Evolutionary conservation across 2,888 invertebrate genomes (phyloP).

Genomic region (Orchesellides sinensis): DNA sequence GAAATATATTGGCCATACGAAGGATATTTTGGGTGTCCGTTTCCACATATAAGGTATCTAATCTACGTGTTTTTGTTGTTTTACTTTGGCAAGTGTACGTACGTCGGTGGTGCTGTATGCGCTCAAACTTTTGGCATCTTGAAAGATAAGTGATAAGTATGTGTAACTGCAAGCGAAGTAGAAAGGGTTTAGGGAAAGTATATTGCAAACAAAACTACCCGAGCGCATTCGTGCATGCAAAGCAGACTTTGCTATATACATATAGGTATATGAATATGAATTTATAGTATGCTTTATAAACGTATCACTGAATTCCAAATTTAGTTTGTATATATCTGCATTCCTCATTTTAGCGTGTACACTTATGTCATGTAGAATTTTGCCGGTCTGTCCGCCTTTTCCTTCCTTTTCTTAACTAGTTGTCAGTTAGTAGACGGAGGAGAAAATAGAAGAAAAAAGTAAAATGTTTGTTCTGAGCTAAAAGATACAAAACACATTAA

Average conservation of each 20-base stretch:
- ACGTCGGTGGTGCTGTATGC: neutral
- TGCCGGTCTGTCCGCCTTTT: constrained; percentile 14
- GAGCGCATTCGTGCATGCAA: constrained; percentile 41
- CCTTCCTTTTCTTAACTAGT: constrained; percentile 16
- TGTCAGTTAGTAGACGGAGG: constrained; percentile 49
- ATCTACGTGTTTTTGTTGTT: too few relatives aligned
- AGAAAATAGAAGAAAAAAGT: constrained; percentile 30
- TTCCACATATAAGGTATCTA: too few relatives aligned
- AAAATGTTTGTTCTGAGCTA: constrained; percentile 8
- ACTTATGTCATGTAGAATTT: neutral
- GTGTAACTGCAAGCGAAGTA: neutral
- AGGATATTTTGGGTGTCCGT: too few relatives aligned
- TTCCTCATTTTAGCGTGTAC: too few relatives aligned
- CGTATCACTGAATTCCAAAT: too few relatives aligned
- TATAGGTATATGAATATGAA: neutral
- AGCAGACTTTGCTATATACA: neutral
- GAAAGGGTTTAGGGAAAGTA: neutral
- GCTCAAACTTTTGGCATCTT: neutral
- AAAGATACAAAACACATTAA: constrained; percentile 40
- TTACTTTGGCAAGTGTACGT: neutral
- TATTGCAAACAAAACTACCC: constrained; percentile 2
- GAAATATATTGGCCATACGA: too few relatives aligned
- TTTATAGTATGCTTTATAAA: neutral
- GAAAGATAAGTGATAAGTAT: neutral
- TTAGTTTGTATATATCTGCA: too few relatives aligned